Evolutionary conservation across 2,888 invertebrate genomes (phyloP).

Genomic region (Dicroscelio sp.): DNA sequence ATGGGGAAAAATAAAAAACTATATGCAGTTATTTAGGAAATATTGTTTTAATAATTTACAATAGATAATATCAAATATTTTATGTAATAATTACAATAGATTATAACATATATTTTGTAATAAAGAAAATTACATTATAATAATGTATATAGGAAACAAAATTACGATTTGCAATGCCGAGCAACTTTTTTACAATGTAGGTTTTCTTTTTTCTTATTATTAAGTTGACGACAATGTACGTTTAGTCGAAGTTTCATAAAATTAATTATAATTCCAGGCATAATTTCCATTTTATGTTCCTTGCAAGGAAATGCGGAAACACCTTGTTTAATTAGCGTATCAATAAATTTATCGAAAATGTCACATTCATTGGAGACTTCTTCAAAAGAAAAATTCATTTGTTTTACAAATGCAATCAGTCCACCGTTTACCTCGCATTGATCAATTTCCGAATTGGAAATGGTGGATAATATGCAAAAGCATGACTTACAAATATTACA

Average conservation of each 20-base stretch:
- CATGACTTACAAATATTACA: no score
- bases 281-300: not conserved
- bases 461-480: no score
- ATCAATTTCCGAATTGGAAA: no score
- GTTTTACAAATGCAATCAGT: not conserved
- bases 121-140: no score
- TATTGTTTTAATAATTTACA: no score
- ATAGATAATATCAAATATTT: no score
- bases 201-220: not conserved
- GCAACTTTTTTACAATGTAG: not conserved
- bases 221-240: not conserved
- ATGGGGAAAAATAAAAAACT: no score
- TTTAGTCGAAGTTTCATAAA: conserved; percentile 28
- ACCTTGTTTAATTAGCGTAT: not conserved
- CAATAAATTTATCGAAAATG: not conserved
- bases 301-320: conserved; percentile 24
- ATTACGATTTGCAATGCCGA: not conserved
- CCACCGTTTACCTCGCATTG: no score
- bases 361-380: not conserved
- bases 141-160: no score
- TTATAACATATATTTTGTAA: no score
- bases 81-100: no score
- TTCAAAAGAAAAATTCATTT: not conserved
- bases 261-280: conserved; percentile 21
- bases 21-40: no score